These are phyloP conservation scores for Cryptoblepharus egeriae DNA, from an alignment of 2,797 vertebrate species.

Conservation along the genomic window DNA sequence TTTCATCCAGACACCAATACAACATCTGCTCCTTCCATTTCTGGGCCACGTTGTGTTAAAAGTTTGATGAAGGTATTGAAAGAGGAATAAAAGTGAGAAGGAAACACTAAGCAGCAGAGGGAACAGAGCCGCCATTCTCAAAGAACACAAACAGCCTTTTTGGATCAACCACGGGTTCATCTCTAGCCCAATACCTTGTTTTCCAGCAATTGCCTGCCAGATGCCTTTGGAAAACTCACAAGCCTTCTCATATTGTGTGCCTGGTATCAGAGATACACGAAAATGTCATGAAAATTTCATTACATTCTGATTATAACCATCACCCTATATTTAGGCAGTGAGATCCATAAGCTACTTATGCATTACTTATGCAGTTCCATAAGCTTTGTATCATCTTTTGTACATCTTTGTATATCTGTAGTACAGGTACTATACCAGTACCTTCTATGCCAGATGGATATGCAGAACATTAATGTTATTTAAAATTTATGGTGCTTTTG, in stretches of 20 bases:
- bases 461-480: neutral
- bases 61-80: constrained; percentile 22
- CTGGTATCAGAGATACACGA: neutral
- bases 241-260: neutral
- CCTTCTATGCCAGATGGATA: neutral
- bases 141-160: neutral
- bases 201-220: neutral
- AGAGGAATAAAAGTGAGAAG: neutral
- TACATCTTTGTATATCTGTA: too few relatives aligned
- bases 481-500: too few relatives aligned
- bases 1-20: constrained; percentile 1
- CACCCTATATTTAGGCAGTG: neutral
- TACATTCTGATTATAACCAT: neutral
- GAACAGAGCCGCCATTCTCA: neutral
- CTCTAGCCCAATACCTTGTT: neutral
- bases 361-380: too few relatives aligned
- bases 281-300: neutral
- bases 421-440: neutral
- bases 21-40: constrained; percentile 1
- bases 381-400: too few relatives aligned
- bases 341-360: neutral
- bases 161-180: neutral
- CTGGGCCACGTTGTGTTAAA: neutral
- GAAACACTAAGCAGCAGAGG: neutral
- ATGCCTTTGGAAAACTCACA: neutral